phyloP scores from a whole-genome alignment of 2,113 vertebrate genomes.

The Pyxicephalus adspersus region DNA sequence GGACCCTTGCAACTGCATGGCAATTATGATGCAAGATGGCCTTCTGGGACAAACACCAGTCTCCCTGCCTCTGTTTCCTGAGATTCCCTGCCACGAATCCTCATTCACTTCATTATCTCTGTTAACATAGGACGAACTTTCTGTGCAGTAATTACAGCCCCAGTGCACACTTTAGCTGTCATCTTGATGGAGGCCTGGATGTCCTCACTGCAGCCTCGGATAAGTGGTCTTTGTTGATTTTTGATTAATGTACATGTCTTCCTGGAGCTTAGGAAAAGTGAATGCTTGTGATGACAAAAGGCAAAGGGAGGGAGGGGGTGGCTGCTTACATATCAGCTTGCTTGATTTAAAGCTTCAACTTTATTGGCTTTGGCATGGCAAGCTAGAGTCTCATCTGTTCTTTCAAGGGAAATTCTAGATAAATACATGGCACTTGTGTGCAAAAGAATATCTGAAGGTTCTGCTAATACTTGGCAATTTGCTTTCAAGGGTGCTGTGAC shows the following conservation, averaged over 20 bases:
- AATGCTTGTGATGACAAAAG: slow-evolving; percentile 81
- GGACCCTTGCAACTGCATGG: slow-evolving; percentile 84
- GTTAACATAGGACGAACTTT: slow-evolving; percentile 85
- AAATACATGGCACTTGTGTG: slow-evolving; percentile 14
- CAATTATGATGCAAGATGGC: slow-evolving; percentile 88
- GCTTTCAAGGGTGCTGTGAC: too few species aligned
- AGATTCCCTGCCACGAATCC: slow-evolving; percentile 84
- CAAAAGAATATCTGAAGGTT: slow-evolving; percentile 1
- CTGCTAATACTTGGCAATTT: too few species aligned
- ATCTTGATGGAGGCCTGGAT: slow-evolving; percentile 81
- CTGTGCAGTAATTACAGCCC: slow-evolving; percentile 82
- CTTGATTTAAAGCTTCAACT: slow-evolving; percentile 78
- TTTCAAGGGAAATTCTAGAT: slow-evolving; percentile 46
- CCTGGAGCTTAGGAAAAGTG: slow-evolving; percentile 71
- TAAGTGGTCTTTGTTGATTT: slow-evolving; percentile 86
- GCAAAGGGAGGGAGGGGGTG: slow-evolving; percentile 68
- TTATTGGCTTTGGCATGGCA: slow-evolving; percentile 84
- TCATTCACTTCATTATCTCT: slow-evolving; percentile 86
- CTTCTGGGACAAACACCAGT: slow-evolving; percentile 86
- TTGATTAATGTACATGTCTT: slow-evolving; percentile 82
- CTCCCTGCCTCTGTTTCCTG: slow-evolving; percentile 84
- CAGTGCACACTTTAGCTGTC: slow-evolving; percentile 77
- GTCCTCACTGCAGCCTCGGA: slow-evolving; percentile 79
- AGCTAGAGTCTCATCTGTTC: slow-evolving; percentile 78
- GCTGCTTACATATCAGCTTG: slow-evolving; percentile 77